Conservation (phyloP, 2,888 invertebrate species). For the Pterostichus madidus region DNA sequence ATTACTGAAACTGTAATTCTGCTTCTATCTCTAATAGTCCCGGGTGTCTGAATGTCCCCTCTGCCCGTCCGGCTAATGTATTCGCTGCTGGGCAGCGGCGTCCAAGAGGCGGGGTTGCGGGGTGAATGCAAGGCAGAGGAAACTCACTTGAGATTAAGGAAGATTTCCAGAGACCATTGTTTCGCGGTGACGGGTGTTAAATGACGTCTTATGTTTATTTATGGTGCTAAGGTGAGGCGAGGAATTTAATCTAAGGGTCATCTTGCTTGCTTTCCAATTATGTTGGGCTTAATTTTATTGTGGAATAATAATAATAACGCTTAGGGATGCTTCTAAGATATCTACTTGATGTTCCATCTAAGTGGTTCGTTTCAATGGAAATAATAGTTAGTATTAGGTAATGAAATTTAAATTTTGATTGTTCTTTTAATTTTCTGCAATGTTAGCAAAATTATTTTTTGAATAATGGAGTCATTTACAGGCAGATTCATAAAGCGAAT, state of each 20-base stretch:
- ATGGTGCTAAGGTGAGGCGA: slow-evolving; percentile 63
- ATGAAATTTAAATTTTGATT: too few relatives aligned
- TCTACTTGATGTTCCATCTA: too few relatives aligned
- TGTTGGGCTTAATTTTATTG: slow-evolving; percentile 35
- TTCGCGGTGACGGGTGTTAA: slow-evolving; percentile 57
- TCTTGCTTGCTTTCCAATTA: slow-evolving; percentile 43
- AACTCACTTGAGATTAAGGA: slow-evolving; percentile 66
- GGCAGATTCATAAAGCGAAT: too few relatives aligned
- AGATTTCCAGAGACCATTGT: slow-evolving; percentile 64
- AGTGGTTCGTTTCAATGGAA: too few relatives aligned
- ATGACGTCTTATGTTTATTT: slow-evolving; percentile 67
- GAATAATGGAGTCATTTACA: too few relatives aligned
- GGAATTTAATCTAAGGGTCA: slow-evolving; percentile 56
- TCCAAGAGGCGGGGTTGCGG: not conserved
- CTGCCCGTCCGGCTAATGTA: slow-evolving; percentile 58
- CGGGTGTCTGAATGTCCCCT: slow-evolving; percentile 63
- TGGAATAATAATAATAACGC: slow-evolving; percentile 25
- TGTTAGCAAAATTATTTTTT: too few relatives aligned
- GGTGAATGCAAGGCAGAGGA: slow-evolving; percentile 29
- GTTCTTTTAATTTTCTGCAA: too few relatives aligned
- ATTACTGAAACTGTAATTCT: slow-evolving; percentile 66
- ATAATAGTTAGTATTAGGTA: too few relatives aligned
- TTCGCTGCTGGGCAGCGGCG: slow-evolving; percentile 34
- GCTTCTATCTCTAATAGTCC: slow-evolving; percentile 66
- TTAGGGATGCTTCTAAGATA: not conserved